Conservation (phyloP, 2,888 invertebrate genomes). For the Cephus pygmeus region DNA sequence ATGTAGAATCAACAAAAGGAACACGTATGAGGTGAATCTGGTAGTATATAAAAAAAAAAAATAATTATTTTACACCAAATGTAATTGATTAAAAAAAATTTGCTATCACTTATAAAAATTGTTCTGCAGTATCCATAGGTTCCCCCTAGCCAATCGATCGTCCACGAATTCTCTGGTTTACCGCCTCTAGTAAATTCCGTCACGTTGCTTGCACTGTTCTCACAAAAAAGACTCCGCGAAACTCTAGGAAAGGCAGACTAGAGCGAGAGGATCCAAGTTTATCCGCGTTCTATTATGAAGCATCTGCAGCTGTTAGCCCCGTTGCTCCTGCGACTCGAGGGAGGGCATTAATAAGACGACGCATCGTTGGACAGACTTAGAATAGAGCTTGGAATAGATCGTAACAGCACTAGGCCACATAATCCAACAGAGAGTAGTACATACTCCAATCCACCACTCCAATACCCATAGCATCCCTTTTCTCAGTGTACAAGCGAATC, state of each 20-base stretch:
- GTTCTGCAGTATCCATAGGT: too few relatives aligned
- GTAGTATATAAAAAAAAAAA: background rate
- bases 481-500: background rate
- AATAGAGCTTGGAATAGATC: conserved; percentile 45
- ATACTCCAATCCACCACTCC: background rate
- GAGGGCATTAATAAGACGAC: conserved; percentile 53
- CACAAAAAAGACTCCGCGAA: background rate
- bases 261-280: conserved; percentile 24
- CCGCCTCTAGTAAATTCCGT: background rate
- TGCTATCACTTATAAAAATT: too few relatives aligned
- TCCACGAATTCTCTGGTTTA: background rate
- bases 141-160: background rate
- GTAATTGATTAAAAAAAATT: background rate
- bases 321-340: conserved; percentile 24
- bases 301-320: conserved; percentile 46
- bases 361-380: conserved; percentile 32
- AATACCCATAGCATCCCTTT: background rate
- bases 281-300: conserved; percentile 35
- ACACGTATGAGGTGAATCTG: background rate
- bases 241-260: background rate
- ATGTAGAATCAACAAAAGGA: background rate
- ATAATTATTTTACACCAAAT: background rate
- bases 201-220: background rate
- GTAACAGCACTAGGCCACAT: conserved; percentile 40
- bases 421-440: conserved; percentile 3